phyloP scores from a whole-genome alignment of 2,888 invertebrate species.

The Campopleginae sp. region DNA sequence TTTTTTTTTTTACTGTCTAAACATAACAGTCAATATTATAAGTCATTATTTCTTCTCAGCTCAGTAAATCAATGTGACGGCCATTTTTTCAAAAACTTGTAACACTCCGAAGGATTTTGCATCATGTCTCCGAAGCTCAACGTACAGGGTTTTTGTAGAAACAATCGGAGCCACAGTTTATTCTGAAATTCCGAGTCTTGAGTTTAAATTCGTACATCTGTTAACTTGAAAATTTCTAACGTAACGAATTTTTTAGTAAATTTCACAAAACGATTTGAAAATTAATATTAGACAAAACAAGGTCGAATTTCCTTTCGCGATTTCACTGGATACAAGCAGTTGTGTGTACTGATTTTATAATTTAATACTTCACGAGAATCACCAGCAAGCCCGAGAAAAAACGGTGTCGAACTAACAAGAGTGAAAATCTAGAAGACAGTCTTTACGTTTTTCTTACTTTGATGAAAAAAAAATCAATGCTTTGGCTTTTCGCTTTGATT shows the following conservation, averaged over 20 bases:
- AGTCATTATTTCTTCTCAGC: background rate
- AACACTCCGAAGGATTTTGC: too few species aligned
- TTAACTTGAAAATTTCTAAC: too few species aligned
- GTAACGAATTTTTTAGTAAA: background rate
- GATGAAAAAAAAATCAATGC: constrained; percentile 29
- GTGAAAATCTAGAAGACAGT: constrained; percentile 12
- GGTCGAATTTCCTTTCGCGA: background rate
- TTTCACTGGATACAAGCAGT: background rate
- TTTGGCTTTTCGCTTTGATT: constrained; percentile 59
- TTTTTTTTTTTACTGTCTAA: background rate
- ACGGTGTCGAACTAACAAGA: constrained; percentile 50
- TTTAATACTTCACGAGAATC: constrained; percentile 32
- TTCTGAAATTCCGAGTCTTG: too few species aligned
- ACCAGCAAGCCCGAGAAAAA: constrained; percentile 34
- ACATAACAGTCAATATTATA: background rate
- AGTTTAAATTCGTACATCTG: too few species aligned
- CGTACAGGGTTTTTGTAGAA: too few species aligned
- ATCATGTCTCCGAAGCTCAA: too few species aligned
- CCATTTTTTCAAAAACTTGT: too few species aligned
- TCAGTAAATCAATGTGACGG: too few species aligned
- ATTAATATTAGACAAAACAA: background rate
- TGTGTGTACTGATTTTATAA: background rate
- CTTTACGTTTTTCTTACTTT: constrained; percentile 64
- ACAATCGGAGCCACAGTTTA: too few species aligned
- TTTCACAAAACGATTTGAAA: background rate